Percentiles rank a stretch among this genome's conserved stretches.
Conservation (phyloP, 2,888 invertebrate genomes). For the Cosmorhoe ocellata region DNA sequence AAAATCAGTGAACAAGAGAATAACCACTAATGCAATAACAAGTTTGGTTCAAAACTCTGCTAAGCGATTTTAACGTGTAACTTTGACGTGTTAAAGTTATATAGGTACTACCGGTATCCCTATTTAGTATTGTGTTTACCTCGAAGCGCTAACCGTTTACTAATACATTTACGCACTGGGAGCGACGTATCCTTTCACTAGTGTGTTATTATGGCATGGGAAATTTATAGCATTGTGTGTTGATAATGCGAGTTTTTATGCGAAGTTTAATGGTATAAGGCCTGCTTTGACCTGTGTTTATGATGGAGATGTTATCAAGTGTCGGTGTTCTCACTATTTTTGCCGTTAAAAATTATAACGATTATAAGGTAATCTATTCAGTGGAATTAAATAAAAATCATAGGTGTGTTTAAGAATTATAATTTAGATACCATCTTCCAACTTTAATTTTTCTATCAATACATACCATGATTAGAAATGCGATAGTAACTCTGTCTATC, state of each 20-base stretch:
- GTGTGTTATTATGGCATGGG: conserved; percentile 32
- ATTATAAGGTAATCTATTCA: not conserved
- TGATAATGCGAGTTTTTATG: conserved; percentile 19
- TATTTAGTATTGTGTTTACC: conserved; percentile 26
- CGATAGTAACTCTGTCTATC: no score
- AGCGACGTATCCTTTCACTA: conserved; percentile 36
- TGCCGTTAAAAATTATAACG: not conserved
- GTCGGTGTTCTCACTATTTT: conserved; percentile 1
- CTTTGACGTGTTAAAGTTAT: no score
- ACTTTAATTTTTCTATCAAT: no score
- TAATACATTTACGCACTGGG: conserved; percentile 33
- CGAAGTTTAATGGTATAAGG: conserved; percentile 23
- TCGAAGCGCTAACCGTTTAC: conserved; percentile 47
- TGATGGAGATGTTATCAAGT: conserved; percentile 9
- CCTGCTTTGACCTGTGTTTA: conserved; percentile 8
- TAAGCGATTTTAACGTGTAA: no score
- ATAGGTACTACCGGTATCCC: not conserved
- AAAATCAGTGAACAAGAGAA: no score
- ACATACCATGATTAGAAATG: no score
- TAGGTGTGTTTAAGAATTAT: no score
- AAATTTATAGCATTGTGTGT: conserved; percentile 24
- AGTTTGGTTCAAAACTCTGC: no score
- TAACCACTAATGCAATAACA: no score
- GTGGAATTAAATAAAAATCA: not conserved
- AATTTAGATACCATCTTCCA: no score